Conservation (phyloP, 2,888 invertebrate species). For the Phlogophora meticulosa region DNA sequence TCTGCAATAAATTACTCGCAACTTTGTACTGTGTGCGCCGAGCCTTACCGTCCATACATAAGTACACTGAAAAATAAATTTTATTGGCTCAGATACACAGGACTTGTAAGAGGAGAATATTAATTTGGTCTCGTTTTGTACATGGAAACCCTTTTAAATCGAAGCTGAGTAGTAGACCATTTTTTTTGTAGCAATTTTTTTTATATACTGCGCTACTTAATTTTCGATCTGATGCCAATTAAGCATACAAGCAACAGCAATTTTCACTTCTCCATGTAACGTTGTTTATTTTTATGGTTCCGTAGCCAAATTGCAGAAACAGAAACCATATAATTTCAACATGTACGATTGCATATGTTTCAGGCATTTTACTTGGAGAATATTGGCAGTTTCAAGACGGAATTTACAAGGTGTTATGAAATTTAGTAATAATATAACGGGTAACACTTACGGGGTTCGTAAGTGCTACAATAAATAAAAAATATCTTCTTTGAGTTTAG, state of each 20-base stretch:
- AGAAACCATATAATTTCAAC: too few relatives aligned
- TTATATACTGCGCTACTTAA: constrained; percentile 10
- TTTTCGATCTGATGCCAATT: constrained; percentile 10
- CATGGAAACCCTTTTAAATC: constrained; percentile 72
- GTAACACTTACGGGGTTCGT: too few relatives aligned
- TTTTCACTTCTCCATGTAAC: neutral
- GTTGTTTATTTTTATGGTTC: neutral
- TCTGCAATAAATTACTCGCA: constrained; percentile 86
- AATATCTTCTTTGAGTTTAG: too few relatives aligned
- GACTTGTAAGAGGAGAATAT: constrained; percentile 62
- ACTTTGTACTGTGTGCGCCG: constrained; percentile 82
- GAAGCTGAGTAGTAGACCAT: constrained; percentile 36
- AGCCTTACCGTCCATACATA: constrained; percentile 66
- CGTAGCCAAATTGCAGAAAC: too few relatives aligned
- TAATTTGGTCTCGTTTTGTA: constrained; percentile 60
- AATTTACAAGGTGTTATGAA: too few relatives aligned
- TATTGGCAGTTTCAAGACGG: too few relatives aligned
- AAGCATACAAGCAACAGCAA: neutral
- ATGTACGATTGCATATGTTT: too few relatives aligned
- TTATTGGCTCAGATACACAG: constrained; percentile 68
- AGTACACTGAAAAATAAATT: constrained; percentile 74
- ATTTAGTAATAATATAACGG: too few relatives aligned
- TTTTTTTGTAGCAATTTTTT: constrained; percentile 43
- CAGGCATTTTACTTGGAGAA: too few relatives aligned
- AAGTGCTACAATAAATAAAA: too few relatives aligned